Evolutionary conservation across 2,797 vertebrate genomes (phyloP).

Genomic region (Megaceryle alcyon): DNA sequence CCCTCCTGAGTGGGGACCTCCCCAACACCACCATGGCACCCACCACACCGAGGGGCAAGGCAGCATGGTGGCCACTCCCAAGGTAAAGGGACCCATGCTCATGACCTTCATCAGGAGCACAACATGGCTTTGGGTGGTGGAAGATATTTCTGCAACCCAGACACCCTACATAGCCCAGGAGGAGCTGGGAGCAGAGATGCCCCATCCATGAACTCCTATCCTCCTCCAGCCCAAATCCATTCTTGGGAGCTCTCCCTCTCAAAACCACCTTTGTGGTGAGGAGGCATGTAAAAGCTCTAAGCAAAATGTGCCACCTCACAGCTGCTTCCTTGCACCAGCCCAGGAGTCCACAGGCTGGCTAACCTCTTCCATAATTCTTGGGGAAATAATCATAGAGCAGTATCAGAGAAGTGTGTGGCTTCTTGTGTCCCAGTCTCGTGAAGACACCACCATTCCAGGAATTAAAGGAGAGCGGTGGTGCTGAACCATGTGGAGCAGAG

Average conservation of each 20-base stretch:
- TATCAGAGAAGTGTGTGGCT: accelerated
- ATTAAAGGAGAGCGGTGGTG: background rate
- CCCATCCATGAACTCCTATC: background rate
- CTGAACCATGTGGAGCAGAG: background rate
- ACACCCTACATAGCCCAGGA: accelerated
- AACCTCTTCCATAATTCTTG: background rate
- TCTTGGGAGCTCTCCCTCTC: background rate
- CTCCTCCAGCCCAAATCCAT: background rate
- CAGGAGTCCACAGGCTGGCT: background rate
- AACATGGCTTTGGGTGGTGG: background rate
- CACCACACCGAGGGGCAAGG: accelerated
- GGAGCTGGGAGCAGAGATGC: background rate
- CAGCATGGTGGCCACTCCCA: background rate
- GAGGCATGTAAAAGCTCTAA: background rate
- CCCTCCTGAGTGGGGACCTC: accelerated
- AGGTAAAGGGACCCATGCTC: background rate
- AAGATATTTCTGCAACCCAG: background rate
- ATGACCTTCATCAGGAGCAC: background rate
- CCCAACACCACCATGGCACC: accelerated
- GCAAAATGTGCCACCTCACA: background rate
- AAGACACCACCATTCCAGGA: background rate
- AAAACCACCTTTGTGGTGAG: background rate
- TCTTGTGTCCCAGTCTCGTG: accelerated
- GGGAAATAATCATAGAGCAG: background rate
- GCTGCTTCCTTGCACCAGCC: background rate